phyloP scores from a whole-genome alignment of 2,888 invertebrate genomes.

The Drosophila robusta region DNA sequence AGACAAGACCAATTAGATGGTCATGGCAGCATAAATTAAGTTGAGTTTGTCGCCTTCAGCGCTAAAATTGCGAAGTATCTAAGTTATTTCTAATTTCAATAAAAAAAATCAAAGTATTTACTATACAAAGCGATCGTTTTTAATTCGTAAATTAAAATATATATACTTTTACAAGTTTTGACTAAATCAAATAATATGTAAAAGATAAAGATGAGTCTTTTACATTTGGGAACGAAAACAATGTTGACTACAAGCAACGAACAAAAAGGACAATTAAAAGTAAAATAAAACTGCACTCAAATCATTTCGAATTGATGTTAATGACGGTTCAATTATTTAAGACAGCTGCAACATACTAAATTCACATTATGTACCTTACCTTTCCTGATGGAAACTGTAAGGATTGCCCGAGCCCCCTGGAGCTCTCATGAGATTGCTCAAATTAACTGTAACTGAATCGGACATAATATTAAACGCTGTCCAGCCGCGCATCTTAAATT shows the following conservation, averaged over 20 bases:
- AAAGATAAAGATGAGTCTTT: too few species aligned
- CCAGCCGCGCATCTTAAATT: slow-evolving; percentile 40
- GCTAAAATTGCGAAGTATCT: background rate
- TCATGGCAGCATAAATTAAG: background rate
- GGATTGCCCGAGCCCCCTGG: slow-evolving; percentile 4
- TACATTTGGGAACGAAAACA: too few species aligned
- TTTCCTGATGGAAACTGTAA: background rate
- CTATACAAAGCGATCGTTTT: background rate
- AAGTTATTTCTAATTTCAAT: background rate
- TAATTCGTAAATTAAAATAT: too few species aligned
- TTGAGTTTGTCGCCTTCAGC: too few species aligned
- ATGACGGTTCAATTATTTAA: background rate
- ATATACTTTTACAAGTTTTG: too few species aligned
- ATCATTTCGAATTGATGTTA: background rate
- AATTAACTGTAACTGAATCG: slow-evolving; percentile 52
- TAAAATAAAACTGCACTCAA: background rate
- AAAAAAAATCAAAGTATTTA: too few species aligned
- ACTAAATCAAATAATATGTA: too few species aligned
- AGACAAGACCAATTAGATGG: background rate
- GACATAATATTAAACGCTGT: slow-evolving; percentile 41
- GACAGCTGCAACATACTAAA: background rate
- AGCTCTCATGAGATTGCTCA: slow-evolving; percentile 47
- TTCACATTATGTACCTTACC: background rate
- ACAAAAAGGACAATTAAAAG: too few species aligned
- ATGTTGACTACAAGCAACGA: too few species aligned